A percentile compares a stretch with the other conserved stretches of the same genome.
Conservation (phyloP, 2,113 vertebrate species). For the Xyrauchen texanus region DNA sequence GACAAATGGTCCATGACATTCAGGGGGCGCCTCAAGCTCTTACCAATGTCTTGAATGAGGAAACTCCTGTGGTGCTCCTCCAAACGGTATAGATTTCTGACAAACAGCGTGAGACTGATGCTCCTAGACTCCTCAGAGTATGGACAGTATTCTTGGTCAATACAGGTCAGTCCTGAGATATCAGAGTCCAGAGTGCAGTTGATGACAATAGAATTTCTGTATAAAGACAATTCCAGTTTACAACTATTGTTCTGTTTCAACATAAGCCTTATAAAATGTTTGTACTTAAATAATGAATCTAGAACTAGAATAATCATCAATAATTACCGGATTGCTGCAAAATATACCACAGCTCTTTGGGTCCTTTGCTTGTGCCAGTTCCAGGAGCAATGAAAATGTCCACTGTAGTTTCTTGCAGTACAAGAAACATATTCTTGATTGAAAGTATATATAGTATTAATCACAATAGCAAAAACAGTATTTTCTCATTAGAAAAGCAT, state of each 20-base stretch:
- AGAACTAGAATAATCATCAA: neutral
- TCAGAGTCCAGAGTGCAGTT: slow-evolving; percentile 63
- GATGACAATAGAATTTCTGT: slow-evolving; percentile 56
- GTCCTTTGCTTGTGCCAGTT: slow-evolving; percentile 44
- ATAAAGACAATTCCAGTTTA: neutral
- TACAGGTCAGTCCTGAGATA: slow-evolving; percentile 60
- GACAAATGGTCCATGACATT: neutral
- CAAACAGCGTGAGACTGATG: slow-evolving; percentile 63
- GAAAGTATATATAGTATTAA: neutral
- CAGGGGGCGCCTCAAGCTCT: slow-evolving; percentile 20
- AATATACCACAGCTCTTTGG: slow-evolving; percentile 41
- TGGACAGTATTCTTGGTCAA: slow-evolving; percentile 56
- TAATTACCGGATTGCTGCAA: slow-evolving; percentile 61
- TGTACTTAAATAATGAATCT: neutral
- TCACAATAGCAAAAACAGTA: too few relatives aligned
- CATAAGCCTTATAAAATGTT: neutral
- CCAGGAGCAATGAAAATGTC: slow-evolving; percentile 72
- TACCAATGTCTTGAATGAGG: slow-evolving; percentile 73
- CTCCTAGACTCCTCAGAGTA: slow-evolving; percentile 65
- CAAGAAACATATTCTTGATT: slow-evolving; percentile 68
- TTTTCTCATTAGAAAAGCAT: too few relatives aligned
- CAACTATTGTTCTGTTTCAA: neutral
- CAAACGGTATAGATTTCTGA: slow-evolving; percentile 58
- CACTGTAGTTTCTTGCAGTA: slow-evolving; percentile 67
- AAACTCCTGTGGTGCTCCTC: slow-evolving; percentile 68